These are phyloP conservation scores for Blennius ocellaris DNA, from an alignment of 2,113 vertebrate species.

Conservation along the genomic window DNA sequence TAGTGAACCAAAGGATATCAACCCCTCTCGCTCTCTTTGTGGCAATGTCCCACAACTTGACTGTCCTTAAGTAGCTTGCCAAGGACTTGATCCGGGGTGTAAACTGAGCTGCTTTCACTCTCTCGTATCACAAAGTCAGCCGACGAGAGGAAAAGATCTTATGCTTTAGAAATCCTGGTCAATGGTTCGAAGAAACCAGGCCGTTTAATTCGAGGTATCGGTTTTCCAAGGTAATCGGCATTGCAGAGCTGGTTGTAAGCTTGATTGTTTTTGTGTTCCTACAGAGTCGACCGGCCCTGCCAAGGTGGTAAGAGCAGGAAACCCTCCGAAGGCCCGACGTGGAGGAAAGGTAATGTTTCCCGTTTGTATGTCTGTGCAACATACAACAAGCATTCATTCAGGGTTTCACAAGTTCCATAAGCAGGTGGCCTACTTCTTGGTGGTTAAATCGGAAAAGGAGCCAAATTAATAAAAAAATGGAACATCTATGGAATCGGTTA, in stretches of 20 bases:
- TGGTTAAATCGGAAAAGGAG: too few species aligned
- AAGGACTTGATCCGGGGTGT: conserved; percentile 35
- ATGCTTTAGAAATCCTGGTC: not conserved
- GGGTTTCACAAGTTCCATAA: not conserved
- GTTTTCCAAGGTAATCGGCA: not conserved
- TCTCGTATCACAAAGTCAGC: not conserved
- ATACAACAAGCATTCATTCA: not conserved
- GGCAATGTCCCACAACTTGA: conserved; percentile 6
- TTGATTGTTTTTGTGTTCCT: conserved; percentile 50
- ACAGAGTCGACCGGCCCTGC: conserved; percentile 90
- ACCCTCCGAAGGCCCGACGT: conserved; percentile 87
- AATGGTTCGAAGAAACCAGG: too few species aligned
- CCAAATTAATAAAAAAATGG: too few species aligned
- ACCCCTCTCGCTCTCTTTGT: not conserved
- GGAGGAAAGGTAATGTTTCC: conserved; percentile 91
- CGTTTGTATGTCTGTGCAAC: not conserved
- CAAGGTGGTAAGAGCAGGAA: conserved; percentile 94
- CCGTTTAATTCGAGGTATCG: not conserved
- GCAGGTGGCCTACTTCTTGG: too few species aligned
- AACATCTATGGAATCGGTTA: too few species aligned
- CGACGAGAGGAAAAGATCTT: not conserved
- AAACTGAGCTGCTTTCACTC: conserved; percentile 31
- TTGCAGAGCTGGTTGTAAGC: conserved; percentile 25
- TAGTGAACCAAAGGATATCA: not conserved
- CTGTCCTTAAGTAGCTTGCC: conserved; percentile 49